Evolutionary conservation across 2,888 invertebrate genomes (phyloP).

Genomic region (Caenorhabditis wallacei): DNA sequence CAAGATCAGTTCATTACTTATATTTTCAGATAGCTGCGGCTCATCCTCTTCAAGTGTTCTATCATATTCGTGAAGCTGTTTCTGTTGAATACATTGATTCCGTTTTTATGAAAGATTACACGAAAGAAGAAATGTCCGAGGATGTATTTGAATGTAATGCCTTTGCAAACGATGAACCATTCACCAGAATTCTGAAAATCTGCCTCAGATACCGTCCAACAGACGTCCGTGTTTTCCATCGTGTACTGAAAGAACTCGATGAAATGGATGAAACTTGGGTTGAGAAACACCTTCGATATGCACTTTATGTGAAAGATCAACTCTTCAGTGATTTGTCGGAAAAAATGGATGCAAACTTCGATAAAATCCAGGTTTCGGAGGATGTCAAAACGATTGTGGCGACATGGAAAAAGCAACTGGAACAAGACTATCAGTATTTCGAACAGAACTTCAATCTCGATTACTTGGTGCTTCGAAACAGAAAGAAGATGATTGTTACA

Average conservation of each 20-base stretch:
- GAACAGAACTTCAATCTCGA: slow-evolving; percentile 32
- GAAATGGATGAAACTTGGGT: slow-evolving; percentile 69
- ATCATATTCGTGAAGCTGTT: slow-evolving; percentile 57
- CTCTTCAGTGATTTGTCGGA: slow-evolving; percentile 53
- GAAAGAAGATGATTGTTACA: slow-evolving; percentile 17
- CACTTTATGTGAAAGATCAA: slow-evolving; percentile 64
- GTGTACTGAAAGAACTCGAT: slow-evolving; percentile 61
- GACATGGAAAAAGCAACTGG: slow-evolving; percentile 38
- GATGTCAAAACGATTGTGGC: background rate
- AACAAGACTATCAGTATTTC: slow-evolving; percentile 46
- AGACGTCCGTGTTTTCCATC: slow-evolving; percentile 66
- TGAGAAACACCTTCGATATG: slow-evolving; percentile 67
- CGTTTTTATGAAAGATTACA: slow-evolving; percentile 30
- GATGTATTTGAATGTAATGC: slow-evolving; percentile 27
- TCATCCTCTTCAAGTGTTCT: slow-evolving; percentile 71
- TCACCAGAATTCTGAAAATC: slow-evolving; percentile 46
- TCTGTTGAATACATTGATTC: slow-evolving; percentile 34
- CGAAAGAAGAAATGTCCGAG: slow-evolving; percentile 41
- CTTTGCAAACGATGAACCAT: slow-evolving; percentile 42
- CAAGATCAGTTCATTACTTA: background rate
- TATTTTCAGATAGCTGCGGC: slow-evolving; percentile 58
- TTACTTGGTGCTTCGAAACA: slow-evolving; percentile 10
- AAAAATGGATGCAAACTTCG: slow-evolving; percentile 55
- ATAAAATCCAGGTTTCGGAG: slow-evolving; percentile 26
- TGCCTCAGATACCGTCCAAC: slow-evolving; percentile 57